Percentiles rank a stretch among this genome's conserved stretches.
Conservation (phyloP, 2,113 vertebrate genomes). For the rat (Rattus norvegicus) region DNA sequence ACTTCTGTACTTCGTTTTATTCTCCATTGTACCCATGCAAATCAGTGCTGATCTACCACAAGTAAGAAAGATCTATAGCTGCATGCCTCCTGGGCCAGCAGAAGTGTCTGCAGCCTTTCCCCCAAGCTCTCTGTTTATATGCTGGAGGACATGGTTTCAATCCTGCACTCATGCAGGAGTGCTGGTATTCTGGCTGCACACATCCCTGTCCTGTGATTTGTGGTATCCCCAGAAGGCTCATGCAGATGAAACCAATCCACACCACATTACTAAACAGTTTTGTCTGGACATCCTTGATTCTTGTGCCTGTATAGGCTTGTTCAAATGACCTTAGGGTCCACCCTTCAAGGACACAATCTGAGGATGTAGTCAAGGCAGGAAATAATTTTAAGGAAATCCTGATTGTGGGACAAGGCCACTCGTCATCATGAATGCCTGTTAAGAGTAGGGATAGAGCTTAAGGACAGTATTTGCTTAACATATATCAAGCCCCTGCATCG, state of each 20-base stretch:
- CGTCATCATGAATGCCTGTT: neutral
- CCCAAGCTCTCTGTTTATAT: neutral
- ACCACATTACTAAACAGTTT: neutral
- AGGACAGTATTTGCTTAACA: neutral
- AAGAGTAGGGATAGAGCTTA: neutral
- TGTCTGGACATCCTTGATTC: slow-evolving; percentile 27
- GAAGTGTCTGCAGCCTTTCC: neutral
- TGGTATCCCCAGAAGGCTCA: neutral
- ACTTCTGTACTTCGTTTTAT: neutral
- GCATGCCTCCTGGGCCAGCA: neutral
- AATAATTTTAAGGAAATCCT: neutral
- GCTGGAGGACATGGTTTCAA: neutral
- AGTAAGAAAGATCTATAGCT: neutral
- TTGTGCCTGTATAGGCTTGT: neutral
- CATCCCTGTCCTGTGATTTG: slow-evolving; percentile 4
- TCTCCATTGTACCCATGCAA: neutral
- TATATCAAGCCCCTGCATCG: neutral
- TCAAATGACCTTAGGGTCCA: neutral
- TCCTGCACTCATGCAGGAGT: neutral
- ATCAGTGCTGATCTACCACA: neutral
- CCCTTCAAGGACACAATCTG: neutral
- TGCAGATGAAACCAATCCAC: neutral
- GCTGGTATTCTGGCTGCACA: neutral
- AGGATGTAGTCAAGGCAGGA: neutral
- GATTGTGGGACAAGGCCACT: neutral